Conservation (phyloP, 2,113 vertebrate genomes). For the Ptilorrhoa leucosticta region DNA sequence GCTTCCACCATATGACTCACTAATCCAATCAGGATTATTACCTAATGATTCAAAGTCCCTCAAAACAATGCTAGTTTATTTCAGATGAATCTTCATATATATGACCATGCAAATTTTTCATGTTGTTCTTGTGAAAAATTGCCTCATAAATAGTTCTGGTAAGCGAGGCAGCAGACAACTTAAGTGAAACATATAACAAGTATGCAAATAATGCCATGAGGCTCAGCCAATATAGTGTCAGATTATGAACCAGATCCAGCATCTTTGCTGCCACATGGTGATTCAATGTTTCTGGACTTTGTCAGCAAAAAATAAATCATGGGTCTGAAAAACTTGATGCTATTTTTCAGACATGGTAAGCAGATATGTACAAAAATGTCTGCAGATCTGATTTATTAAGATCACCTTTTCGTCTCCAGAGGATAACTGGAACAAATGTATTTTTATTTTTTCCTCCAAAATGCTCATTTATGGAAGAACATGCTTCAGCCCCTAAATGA, state of each 20-base stretch:
- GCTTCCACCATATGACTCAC: background rate
- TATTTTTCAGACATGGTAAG: background rate
- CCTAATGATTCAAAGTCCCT: background rate
- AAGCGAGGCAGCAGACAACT: background rate
- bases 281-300: background rate
- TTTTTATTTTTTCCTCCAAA: constrained; percentile 4
- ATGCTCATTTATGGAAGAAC: constrained; percentile 65
- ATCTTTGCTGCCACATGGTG: background rate
- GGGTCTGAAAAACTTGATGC: background rate
- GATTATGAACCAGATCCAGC: background rate
- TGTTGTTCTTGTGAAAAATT: background rate
- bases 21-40: background rate
- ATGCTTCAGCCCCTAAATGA: constrained; percentile 63
- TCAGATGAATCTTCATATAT: background rate
- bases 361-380: background rate
- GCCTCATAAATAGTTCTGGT: background rate
- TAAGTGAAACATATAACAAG: background rate
- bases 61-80: background rate
- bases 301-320: background rate
- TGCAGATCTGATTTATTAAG: constrained; percentile 27
- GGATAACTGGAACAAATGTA: background rate
- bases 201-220: background rate
- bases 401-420: constrained; percentile 31
- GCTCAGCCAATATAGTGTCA: background rate
- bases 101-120: background rate